Conservation (phyloP, 2,113 vertebrate genomes). For the Gallinago jamesoni region DNA sequence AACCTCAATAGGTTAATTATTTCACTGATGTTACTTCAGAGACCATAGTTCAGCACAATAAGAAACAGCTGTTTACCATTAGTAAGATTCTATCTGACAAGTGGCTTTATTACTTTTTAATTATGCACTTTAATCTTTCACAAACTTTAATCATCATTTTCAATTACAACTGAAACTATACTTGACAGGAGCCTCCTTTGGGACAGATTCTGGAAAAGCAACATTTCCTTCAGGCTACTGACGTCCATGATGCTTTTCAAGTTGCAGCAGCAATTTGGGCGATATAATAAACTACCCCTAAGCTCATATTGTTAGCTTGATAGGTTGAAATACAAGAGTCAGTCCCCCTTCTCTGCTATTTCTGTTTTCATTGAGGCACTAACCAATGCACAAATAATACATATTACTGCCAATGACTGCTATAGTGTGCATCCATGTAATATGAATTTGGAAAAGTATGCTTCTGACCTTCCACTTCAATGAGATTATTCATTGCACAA, state of each 20-base stretch:
- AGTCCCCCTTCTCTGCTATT: neutral
- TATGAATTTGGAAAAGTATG: neutral
- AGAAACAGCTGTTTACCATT: constrained; percentile 30
- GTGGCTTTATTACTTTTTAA: neutral
- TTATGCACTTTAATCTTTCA: constrained; percentile 18
- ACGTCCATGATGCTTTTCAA: neutral
- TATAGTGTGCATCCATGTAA: neutral
- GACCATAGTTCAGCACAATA: neutral
- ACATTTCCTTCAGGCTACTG: neutral
- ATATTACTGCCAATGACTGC: neutral
- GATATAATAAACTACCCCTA: neutral
- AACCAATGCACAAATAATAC: neutral
- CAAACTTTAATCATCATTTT: neutral
- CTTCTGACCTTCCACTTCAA: neutral
- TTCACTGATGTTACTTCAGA: neutral
- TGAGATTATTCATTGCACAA: neutral
- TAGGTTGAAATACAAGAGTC: neutral
- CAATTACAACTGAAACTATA: constrained; percentile 12
- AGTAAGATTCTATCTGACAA: constrained; percentile 17
- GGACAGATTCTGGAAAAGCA: neutral
- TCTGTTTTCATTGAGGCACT: neutral
- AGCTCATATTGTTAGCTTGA: neutral
- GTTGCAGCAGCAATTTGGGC: neutral
- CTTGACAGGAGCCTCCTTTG: constrained; percentile 13
- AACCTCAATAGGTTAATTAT: constrained; percentile 14